A percentile compares a stretch with the other conserved stretches of the same genome.
Evolutionary conservation across 2,113 vertebrate species (phyloP).

Genomic region (Microcebus ravelobensis): DNA sequence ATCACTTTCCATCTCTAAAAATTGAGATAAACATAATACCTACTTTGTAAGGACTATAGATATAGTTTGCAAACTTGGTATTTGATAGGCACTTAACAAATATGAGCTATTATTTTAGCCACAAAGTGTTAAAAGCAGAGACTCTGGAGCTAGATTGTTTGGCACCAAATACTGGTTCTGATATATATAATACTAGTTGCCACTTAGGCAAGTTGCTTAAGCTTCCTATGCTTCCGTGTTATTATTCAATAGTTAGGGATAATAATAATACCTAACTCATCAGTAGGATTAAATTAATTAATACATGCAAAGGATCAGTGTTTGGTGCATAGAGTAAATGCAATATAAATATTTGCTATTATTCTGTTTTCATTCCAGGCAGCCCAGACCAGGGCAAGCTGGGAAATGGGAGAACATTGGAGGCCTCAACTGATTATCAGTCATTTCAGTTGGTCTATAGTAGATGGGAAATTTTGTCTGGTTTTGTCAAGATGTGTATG

Average conservation of each 20-base stretch:
- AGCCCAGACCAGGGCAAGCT: background rate
- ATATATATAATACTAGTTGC: background rate
- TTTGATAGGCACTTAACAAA: conserved; percentile 19
- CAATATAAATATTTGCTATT: background rate
- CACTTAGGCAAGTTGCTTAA: background rate
- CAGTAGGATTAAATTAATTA: background rate
- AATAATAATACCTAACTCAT: background rate
- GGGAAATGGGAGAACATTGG: background rate
- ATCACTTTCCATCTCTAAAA: background rate
- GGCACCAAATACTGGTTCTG: background rate
- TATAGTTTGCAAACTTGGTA: background rate
- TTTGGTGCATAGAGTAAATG: background rate
- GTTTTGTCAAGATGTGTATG: background rate
- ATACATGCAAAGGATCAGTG: background rate
- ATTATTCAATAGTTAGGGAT: background rate
- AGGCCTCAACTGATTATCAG: background rate
- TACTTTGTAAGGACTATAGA: background rate
- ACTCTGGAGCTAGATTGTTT: background rate
- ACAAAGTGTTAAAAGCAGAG: background rate
- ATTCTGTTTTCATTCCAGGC: background rate
- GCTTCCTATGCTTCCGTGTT: background rate
- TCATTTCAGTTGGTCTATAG: background rate
- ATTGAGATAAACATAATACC: background rate
- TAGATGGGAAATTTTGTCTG: background rate
- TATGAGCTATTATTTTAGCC: background rate